phyloP scores from a whole-genome alignment of 1,140 invertebrate species.

The Drosophila pruinosa region DNA sequence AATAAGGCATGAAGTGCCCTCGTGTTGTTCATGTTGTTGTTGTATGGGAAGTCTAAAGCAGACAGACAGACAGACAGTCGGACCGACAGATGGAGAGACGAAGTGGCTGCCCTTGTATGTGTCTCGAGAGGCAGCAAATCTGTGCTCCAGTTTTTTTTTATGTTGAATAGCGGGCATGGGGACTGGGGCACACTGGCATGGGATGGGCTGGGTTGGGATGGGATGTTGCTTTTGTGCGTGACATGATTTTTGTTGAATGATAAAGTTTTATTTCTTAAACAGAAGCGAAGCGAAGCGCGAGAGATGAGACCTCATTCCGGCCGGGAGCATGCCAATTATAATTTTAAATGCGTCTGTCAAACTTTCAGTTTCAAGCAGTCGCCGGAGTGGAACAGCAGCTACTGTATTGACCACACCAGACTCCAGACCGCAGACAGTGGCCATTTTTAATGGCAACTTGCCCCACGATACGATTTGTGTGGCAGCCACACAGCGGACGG shows the following conservation, averaged over 20 bases:
- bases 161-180: not conserved
- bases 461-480: conserved; percentile 7
- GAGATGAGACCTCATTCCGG: not conserved
- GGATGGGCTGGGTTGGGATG: too few relatives aligned
- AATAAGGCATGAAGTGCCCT: conserved; percentile 37
- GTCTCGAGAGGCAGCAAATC: conserved; percentile 18
- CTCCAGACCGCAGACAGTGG: too few relatives aligned
- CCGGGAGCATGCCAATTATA: conserved; percentile 65
- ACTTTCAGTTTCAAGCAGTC: conserved; percentile 40
- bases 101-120: conserved; percentile 26
- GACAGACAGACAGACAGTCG: not conserved
- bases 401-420: conserved; percentile 15
- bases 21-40: not conserved
- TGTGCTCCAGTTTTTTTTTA: conserved; percentile 43
- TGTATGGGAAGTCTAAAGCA: conserved; percentile 5
- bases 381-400: conserved; percentile 4
- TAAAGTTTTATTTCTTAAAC: conserved; percentile 48
- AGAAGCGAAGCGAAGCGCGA: not conserved
- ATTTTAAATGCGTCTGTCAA: conserved; percentile 71
- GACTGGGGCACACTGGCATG: not conserved
- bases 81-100: not conserved
- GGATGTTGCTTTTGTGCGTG: conserved; percentile 39
- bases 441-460: conserved; percentile 36
- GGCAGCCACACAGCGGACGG: conserved; percentile 18
- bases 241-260: conserved; percentile 61